A percentile compares a stretch with the other conserved stretches of the same genome.
These are phyloP conservation scores for Tiaroga cobitis DNA, from an alignment of 2,797 vertebrate genomes.

Conservation along the genomic window DNA sequence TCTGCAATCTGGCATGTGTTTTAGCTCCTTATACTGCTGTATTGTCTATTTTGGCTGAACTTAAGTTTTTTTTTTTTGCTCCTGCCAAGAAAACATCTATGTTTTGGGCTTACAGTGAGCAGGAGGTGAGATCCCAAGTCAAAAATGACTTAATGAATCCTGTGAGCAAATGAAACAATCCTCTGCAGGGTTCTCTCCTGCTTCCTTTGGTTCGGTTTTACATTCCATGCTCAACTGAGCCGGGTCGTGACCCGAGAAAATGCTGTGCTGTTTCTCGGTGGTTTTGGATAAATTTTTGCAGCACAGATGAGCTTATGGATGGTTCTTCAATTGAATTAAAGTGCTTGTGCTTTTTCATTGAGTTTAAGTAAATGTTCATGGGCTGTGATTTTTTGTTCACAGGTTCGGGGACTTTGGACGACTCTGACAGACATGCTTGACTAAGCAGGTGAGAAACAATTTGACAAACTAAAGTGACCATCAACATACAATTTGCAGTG, in stretches of 20 bases:
- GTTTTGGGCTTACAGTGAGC: slow-evolving; percentile 65
- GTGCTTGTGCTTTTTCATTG: not conserved
- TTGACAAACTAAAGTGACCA: not conserved
- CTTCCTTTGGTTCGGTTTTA: slow-evolving; percentile 71
- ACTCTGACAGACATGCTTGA: not conserved
- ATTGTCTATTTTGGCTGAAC: slow-evolving; percentile 84
- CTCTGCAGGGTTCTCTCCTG: slow-evolving; percentile 68
- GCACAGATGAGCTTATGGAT: not conserved
- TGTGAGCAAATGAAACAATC: slow-evolving; percentile 71
- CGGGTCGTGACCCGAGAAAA: slow-evolving; percentile 38
- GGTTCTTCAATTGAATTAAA: not conserved
- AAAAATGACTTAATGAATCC: slow-evolving; percentile 70
- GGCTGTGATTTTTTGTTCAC: slow-evolving; percentile 30
- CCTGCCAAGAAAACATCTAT: slow-evolving; percentile 65
- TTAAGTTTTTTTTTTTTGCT: slow-evolving; percentile 66
- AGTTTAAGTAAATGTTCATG: not conserved
- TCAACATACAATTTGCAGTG: not conserved
- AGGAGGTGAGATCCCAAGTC: slow-evolving; percentile 67
- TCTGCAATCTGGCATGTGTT: slow-evolving; percentile 81
- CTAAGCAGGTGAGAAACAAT: slow-evolving; percentile 44
- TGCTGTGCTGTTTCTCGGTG: not conserved
- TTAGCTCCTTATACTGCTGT: slow-evolving; percentile 77
- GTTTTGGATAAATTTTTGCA: not conserved
- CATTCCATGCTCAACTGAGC: slow-evolving; percentile 59
- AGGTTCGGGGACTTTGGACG: slow-evolving; percentile 36